phyloP scores from a whole-genome alignment of 2,797 vertebrate species.

The Phoeniculus purpureus region DNA sequence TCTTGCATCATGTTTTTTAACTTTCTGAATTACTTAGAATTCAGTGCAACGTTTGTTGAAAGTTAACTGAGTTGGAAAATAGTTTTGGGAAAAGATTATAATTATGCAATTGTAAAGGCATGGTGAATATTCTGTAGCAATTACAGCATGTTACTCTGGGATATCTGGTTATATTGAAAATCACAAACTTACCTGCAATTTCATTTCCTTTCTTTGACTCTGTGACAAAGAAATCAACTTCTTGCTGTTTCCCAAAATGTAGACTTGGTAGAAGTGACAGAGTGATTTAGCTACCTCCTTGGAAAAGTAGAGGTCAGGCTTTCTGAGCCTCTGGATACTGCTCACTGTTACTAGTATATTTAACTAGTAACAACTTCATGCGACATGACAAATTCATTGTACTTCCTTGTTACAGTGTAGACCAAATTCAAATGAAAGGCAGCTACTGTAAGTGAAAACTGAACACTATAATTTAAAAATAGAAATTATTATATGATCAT shows the following conservation, averaged over 20 bases:
- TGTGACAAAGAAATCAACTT: not conserved
- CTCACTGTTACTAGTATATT: not conserved
- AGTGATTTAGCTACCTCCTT: conserved; percentile 18
- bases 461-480: too few species aligned
- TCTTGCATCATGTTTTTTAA: not conserved
- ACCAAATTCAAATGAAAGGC: not conserved
- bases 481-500: too few species aligned
- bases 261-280: not conserved
- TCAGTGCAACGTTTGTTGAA: not conserved
- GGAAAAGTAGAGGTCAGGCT: conserved; percentile 10
- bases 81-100: not conserved
- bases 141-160: not conserved
- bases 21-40: not conserved
- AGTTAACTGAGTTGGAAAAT: not conserved
- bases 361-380: not conserved
- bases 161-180: not conserved
- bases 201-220: not conserved
- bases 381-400: not conserved
- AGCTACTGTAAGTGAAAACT: too few species aligned
- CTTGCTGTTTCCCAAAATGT: conserved; percentile 7
- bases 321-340: not conserved
- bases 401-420: not conserved
- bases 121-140: not conserved
- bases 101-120: not conserved
- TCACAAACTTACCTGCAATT: not conserved